Evolutionary conservation across 1,140 invertebrate genomes (phyloP), one percentile per base, ranked within the genome.

Genomic region (Drosophila quadrilineata): DNA sequence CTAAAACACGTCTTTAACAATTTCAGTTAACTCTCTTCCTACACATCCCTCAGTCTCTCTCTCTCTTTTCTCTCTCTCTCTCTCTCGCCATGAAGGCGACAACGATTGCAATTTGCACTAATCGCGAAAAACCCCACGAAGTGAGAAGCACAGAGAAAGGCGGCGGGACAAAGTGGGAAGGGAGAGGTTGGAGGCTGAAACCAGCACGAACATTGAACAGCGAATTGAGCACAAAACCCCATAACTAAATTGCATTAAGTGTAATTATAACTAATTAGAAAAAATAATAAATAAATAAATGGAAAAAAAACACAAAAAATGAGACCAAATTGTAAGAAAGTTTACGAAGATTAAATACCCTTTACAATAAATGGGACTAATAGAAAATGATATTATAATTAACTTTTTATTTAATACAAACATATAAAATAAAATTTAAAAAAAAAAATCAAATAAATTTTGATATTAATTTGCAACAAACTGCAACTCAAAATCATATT

Each of bases 201-300:
- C 21, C 28, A 50, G 59, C 72, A 84, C 68, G 63, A 82, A 76
- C 69, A 63, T 52, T 49, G 50, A 46, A 21, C 41, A 45, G 28
- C 12, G 24, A 58, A 69, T 64, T 22, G 10, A 82, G 45, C 33
- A 71, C 60, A 77, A 52, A 84, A 49, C 74, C 79, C 71, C 65
- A 71, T 74, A 79, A 79, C 74, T 75, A 85, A 86, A 85, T 85
- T 85, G 79, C 75, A 85, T 85, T 85, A 85, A 80, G 75, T 79
- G 79, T 85, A 86, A 85, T 85, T 85, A 85, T 80, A 86, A 86
- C 79, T 85, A 85, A 85, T 85, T 86, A 79, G 79, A 75, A 53
- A 71, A 56, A 71, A 57, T 72, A 60, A 54, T 41, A 66, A 54
- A 52, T 56, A 71, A 66, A 57, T 49, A 54, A 54, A 54, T 22